Base-by-base conservation (phyloP, 2,888 invertebrate genomes). In the Crocallis elinguaria region DNA sequence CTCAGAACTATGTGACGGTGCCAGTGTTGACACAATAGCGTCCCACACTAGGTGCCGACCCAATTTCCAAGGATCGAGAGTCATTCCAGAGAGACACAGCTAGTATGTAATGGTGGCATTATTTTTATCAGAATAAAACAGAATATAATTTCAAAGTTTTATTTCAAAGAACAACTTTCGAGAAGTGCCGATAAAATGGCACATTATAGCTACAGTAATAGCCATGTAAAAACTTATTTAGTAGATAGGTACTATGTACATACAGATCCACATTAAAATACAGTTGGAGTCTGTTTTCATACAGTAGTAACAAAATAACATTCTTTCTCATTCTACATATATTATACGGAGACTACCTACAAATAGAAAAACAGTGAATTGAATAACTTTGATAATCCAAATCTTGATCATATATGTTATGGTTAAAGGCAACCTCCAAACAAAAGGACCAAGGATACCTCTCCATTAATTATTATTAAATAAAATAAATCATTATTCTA, bases 181-280 rank as follows among this genome's bases (percentile, higher is more conserved):
- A 83, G 75, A 82, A 79, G 71, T 73, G 82, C 87, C 88, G 76
- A 70, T 68, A 73, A 73, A 80, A 85, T 88, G 86, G 88, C 88
- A 86, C 84, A 69, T 67, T 68, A 46, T 65, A 77, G 62, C 61
- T 77, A 79, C 56, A 62, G 70, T 73, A 77, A 83, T 69, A 56
- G 67, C 76, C 64, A 77, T 82, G 86, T 88, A 89, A 86, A 88
- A 88, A 84, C 72, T 83, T 82, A 82, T 69, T 16, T 46, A 66
- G 64, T 67, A 74, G 57, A 30, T 59, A 67, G 4, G 14, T 67
- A 75, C 64, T 77, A 80, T 79, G 72, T 84, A 79, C 80, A 80
- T 76, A 77, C 73, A 79, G 41, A 72, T 71, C 75, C 73, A 72
- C 73, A 75, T 64, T 67, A 70, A 74, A 78, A 77, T 54, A 46